Conservation (phyloP, 2,113 vertebrate species). For the Poicephalus meyeri region DNA sequence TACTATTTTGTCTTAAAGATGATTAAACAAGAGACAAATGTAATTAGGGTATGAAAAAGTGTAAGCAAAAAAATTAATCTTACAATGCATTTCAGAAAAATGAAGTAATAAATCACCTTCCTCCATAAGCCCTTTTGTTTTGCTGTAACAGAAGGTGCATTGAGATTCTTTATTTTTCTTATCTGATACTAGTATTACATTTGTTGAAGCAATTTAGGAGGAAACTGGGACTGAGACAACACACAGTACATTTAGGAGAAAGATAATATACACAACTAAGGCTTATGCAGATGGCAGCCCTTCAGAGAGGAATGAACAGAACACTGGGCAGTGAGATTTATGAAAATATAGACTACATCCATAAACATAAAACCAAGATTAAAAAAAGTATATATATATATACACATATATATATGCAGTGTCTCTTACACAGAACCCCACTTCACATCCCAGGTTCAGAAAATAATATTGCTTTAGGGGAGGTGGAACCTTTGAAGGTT, state of each 20-base stretch:
- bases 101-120: neutral
- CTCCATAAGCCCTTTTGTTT: neutral
- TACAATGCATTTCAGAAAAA: neutral
- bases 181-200: neutral
- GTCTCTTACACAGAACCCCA: neutral
- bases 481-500: neutral
- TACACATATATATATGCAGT: neutral
- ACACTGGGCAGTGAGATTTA: neutral
- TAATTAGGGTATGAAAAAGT: neutral
- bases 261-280: neutral
- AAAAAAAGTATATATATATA: neutral
- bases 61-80: neutral
- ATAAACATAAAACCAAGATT: neutral
- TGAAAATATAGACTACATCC: neutral
- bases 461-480: neutral
- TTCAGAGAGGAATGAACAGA: neutral
- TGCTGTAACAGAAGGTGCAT: neutral
- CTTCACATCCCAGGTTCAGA: neutral
- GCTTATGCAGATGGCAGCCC: neutral
- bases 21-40: slow-evolving; percentile 17
- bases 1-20: neutral
- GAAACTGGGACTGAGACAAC: neutral
- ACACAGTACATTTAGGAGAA: neutral
- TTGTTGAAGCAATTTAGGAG: neutral
- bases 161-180: neutral